Conservation (phyloP, 2,888 invertebrate species). For the Pogonocherus hispidulus region DNA sequence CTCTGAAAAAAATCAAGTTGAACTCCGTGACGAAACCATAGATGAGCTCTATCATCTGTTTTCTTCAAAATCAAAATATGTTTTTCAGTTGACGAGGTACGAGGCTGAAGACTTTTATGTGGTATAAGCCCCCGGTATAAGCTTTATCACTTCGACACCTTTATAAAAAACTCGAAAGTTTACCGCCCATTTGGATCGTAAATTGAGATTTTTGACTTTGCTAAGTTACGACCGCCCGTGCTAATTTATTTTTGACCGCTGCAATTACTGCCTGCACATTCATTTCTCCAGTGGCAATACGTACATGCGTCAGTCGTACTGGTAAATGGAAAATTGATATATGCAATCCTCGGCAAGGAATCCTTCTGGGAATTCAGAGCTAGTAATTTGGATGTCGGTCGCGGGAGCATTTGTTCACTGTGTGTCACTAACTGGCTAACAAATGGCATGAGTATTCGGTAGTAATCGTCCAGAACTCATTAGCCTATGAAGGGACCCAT, state of each 20-base stretch:
- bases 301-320: conserved; percentile 1
- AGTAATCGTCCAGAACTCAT: conserved; percentile 67
- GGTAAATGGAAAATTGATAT: conserved; percentile 28
- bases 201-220: background rate
- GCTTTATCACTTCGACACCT: too few relatives aligned
- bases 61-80: too few relatives aligned
- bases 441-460: conserved; percentile 64
- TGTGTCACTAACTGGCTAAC: conserved; percentile 64
- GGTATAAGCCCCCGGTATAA: too few relatives aligned
- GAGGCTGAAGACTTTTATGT: too few relatives aligned
- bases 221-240: background rate
- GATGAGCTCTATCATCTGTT: too few relatives aligned
- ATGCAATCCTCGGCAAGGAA: background rate
- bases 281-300: background rate
- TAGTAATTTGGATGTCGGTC: conserved; percentile 32
- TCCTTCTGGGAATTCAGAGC: conserved; percentile 27
- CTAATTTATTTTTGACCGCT: conserved; percentile 17
- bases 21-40: too few relatives aligned
- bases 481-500: conserved; percentile 66
- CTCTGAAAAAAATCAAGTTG: too few relatives aligned
- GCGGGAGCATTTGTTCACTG: conserved; percentile 60
- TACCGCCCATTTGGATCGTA: background rate
- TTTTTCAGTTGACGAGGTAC: too few relatives aligned
- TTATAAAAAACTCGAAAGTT: too few relatives aligned
- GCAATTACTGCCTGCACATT: conserved; percentile 3